Base-by-base conservation (phyloP, 2,888 invertebrate species). In the Pristionchus fissidentatus region DNA sequence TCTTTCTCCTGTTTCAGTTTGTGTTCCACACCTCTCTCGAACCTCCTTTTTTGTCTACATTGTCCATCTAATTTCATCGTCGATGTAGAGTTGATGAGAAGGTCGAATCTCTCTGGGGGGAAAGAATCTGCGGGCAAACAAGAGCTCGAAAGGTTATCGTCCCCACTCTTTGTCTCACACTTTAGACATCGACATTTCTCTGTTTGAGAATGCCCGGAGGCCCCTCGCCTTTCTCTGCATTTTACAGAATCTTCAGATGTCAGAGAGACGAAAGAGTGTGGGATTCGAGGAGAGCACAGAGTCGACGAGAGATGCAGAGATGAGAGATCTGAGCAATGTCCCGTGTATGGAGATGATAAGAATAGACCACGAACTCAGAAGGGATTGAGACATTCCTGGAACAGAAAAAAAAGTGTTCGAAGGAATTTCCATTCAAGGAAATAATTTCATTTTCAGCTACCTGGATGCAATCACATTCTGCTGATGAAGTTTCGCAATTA, bases 11-110 rank as follows among this genome's bases (percentile, higher is more conserved):
- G 83, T 75, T 84, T 80, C 79, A 81, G 83, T 84, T 79, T 82
- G 79, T 60, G 83, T 75, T 84, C 75, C 79, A 81, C 83, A 77
- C 85, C 83, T 84, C 77, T 83, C 85, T 83, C 85, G 84, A 84
- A 80, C 82, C 75, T 84, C 80, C 52, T 77, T 62, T 60, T 29
- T 77, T 81, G 43, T 29, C 80, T 57, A 60, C 49, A 4, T 55
- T 43, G 29, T 19, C 19, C 73, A 57, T 55, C 84, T 83, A 43
- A 70, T 78, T 73, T 70, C 29, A 26, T 57, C 84, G 26, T 46
- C 66, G 66, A 66, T 66, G 66, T 66, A 66, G 38, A 8, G 15
- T 19, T 10, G 66, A 66, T 29, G 13, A 22, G 38, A 29, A 8
- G 22, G 66, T 38, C 38, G 38, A 38, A 38, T 8, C n/a, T n/a